Base-by-base conservation (phyloP, 2,888 invertebrate genomes). In the Aromia moschata region DNA sequence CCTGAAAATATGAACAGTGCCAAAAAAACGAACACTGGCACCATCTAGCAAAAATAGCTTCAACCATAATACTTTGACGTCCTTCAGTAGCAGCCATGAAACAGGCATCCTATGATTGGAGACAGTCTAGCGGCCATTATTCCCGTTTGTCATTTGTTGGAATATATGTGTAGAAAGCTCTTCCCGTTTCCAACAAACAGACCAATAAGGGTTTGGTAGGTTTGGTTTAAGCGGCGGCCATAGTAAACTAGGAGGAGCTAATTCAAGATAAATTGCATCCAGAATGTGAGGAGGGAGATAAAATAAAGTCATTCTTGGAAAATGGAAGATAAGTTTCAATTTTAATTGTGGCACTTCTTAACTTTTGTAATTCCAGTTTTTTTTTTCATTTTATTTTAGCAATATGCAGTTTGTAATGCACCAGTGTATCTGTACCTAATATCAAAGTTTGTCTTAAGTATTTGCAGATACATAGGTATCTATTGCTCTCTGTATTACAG, bases 41-140 rank as follows among this genome's bases (percentile, higher is more conserved):
- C 74, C 76, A 75, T 77, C 77, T 77, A 70, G 64, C 58, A 54
- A 31, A 53, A 58, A 58, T 36, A 20, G 62, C 40, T 51, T 58
- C 56, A 74, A 73, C 67, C 70, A 56, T 25, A 40, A 52, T 51
- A 45, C 44, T 31, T 36, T 16, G 17, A 47, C 31, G 38, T 25
- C 12, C 20, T 33, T 11, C 40, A 47, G 14, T 49, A 60, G 70
- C 58, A 65, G 71, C 74, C 75, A 72, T 74, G 70, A 70, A 69
- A 70, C 62, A 44, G 61, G 47, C 7, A 12, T 46, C 60, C 58
- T 58, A 62, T 67, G 79, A 84, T 84, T 84, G 84, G 84, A 70
- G 71, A 72, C 70, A 56, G 45, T 54, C 11, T 43, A 74, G 79
- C 83, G 78, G 84, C 84, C 84, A 84, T 84, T 78, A 80, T 81